Percentiles rank a stretch among this genome's conserved stretches.
phyloP scores from a whole-genome alignment of 35 echinoderm and acorn worm species.

The Hemicentrotus pulcherrimus region DNA sequence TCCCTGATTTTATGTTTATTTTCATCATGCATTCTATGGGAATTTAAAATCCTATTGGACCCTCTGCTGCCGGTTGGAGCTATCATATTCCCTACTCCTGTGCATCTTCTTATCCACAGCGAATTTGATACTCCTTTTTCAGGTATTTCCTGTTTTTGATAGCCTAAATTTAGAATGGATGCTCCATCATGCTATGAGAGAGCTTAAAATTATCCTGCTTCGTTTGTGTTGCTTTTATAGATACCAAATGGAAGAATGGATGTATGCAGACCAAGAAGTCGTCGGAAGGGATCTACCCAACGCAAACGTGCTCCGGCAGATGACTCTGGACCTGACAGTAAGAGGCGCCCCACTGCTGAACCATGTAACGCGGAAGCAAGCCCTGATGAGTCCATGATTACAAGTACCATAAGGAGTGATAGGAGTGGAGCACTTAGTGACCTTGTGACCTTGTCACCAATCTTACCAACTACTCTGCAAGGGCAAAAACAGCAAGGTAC shows the following conservation, averaged over 20 bases:
- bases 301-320: not conserved
- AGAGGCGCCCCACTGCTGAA: not conserved
- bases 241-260: not conserved
- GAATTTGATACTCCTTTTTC: no score
- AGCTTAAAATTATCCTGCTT: no score
- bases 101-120: no score
- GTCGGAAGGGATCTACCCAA: not conserved
- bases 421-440: not conserved
- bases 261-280: not conserved
- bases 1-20: no score
- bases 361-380: not conserved
- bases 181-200: no score
- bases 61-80: no score
- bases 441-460: not conserved
- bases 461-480: not conserved
- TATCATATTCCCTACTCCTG: no score
- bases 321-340: not conserved
- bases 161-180: no score
- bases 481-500: not conserved
- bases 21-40: no score
- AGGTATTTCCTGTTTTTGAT: no score
- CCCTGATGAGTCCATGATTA: not conserved
- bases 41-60: no score
- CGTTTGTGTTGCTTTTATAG: no score
- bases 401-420: not conserved